Base-by-base conservation (phyloP, 1,140 invertebrate genomes). In the Penaeus vannamei region DNA sequence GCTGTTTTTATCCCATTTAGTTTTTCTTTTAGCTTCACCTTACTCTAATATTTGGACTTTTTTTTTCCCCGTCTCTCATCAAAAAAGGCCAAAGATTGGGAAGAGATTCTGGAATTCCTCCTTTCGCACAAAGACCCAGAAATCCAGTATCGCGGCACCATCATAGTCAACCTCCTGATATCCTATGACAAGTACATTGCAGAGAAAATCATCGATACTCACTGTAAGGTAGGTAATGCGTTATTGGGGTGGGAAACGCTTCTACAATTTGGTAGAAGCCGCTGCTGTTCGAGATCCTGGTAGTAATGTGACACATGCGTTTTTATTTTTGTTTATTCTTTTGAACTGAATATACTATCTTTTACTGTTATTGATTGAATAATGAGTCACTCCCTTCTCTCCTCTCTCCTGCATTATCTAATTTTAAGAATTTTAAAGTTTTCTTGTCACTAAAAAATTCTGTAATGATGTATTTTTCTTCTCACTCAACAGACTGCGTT, bases 41-140 rank as follows among this genome's bases (percentile, higher is more conserved):
- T 14, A 14, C 10, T 80, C 19, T 32, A n/a, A 80, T n/a, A 22
- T 42, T 12, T 80, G 19, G 17, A 29, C 36, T 0, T 81, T 59
- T 81, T 59, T 22, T 46, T 81, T 80, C 17, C 32, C 26, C 29
- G 29, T 46, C 5, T 46, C 36, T 46, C 19, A 17, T 32, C 81
- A 14, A 3, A 23, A 29, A 20, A 91, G 91, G 89, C 87, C 22
- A 72, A 76, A 53, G 91, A 91, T 76, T 91, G 91, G 91, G 81
- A 46, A 76, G 89, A 91, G 81, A 91, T 88, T 64, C 86, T 91
- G 20, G 46, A 90, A 64, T 91, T 90, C 88, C 76, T 91, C 26
- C 66, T 91, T 26, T 90, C 91, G 20, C 89, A 90, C 83, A 60
- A 26, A 22, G 84, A 91, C 53, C 86, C 77, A 46, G 91, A 91